Percentiles rank a stretch among this genome's conserved stretches.
Evolutionary conservation across 2,888 invertebrate genomes (phyloP).

Genomic region (Sphecodes monilicornis): DNA sequence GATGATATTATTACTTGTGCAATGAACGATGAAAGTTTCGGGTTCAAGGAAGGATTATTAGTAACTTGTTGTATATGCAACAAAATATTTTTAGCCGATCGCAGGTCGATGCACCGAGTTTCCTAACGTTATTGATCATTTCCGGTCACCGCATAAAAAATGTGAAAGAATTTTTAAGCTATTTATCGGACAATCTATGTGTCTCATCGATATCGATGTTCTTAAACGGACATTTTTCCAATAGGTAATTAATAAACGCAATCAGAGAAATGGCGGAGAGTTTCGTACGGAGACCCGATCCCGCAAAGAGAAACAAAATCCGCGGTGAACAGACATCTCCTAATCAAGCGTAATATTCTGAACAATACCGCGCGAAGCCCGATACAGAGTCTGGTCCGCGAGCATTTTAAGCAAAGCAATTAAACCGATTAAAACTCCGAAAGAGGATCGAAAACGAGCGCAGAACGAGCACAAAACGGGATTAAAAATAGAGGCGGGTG

Average conservation of each 20-base stretch:
- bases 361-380: not conserved
- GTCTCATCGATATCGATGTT: not conserved
- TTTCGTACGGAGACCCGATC: not conserved
- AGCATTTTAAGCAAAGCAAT: conserved; percentile 41
- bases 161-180: not conserved
- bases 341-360: conserved; percentile 38
- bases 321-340: conserved; percentile 4
- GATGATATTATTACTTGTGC: no score
- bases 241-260: conserved; percentile 9
- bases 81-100: conserved; percentile 13
- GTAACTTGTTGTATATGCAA: conserved; percentile 39
- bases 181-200: not conserved
- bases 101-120: not conserved
- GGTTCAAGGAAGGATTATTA: no score
- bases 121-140: conserved; percentile 24
- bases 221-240: conserved; percentile 12
- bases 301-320: conserved; percentile 12
- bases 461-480: conserved; percentile 28
- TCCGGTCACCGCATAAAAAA: not conserved
- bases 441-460: conserved; percentile 32
- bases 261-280: not conserved
- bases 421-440: conserved; percentile 49
- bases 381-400: conserved; percentile 11
- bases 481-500: conserved; percentile 30
- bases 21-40: no score